Evolutionary conservation across 92 coral and sea anemone species (phyloP), one percentile per base, ranked within the genome.

Genomic region (Actinostola sp.): DNA sequence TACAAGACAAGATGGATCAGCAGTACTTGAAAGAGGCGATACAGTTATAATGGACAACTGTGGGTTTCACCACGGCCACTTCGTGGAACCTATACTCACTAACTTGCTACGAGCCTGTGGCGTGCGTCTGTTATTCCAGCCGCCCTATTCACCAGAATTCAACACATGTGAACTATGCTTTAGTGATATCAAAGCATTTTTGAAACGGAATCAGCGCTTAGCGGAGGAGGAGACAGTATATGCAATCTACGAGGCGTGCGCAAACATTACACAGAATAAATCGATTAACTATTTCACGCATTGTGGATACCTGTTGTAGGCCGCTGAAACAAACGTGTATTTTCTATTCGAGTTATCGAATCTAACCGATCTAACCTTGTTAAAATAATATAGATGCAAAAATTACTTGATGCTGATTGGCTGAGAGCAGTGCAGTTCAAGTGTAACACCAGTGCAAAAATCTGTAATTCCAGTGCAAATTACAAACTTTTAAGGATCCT

Each of bases 21-120:
- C 82, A 5, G 72, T 80, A 24, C 4, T 86, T 0, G 85, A 86
- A 28, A 63, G 71, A 57, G 91, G 81, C 2, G 84, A 86, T 43
- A 31, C 82, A 0, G 72, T 86, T 20, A 61, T 86, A 0, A 81
- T 86, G 91, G 86, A 75, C 38, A 86, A 86, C 75, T 86, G 91
- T 32, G 90, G 90, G 14, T 79, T 85, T 59, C 90, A 85, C 29
- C 90, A 85, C 25, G 90, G 82, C 34, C 73, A 49, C 42, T 53
- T 79, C 31, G 65, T 79, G 4, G 82, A 67, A 56, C 79, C 69
- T 16, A 3, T 67, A 13, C 35, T 79, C 9, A 81, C 66, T 14
- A 54, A 43, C 11, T 46, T 79, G 82, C 42, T 79, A 21, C 42
- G 34, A 21, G 63, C 46, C 21, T 60, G 77, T 61, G 76, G 75